Evolutionary conservation across 1,140 invertebrate species (phyloP).

Genomic region (Aphis gossypii): DNA sequence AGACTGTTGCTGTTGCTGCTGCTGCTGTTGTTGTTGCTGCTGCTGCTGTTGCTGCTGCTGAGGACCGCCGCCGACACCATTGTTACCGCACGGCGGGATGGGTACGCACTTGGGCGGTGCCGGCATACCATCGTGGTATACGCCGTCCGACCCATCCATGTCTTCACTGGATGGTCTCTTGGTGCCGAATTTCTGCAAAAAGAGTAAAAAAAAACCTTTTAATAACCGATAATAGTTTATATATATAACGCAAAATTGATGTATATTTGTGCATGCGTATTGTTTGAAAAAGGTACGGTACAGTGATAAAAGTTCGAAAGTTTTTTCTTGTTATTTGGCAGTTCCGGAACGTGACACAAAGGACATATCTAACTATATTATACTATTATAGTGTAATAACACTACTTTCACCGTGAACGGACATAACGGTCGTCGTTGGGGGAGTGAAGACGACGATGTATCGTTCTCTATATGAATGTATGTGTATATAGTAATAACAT

Average conservation of each 20-base stretch:
- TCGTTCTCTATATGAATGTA: not conserved
- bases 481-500: not conserved
- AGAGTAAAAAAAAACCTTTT: not conserved
- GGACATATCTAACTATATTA: not conserved
- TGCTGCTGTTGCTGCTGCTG: conserved; percentile 11
- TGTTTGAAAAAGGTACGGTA: not conserved
- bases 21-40: not conserved
- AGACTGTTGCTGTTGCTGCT: not conserved
- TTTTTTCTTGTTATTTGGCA: conserved; percentile 26
- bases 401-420: not conserved
- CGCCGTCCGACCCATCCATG: conserved; percentile 25
- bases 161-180: conserved; percentile 52
- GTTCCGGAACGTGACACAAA: conserved; percentile 39
- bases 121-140: conserved; percentile 46
- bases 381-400: not conserved
- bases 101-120: conserved; percentile 33
- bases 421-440: not conserved
- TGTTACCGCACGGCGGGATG: not conserved
- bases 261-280: not conserved
- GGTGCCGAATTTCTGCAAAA: conserved; percentile 44
- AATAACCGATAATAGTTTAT: not conserved
- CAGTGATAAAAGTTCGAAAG: conserved; percentile 1
- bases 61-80: not conserved
- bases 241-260: not conserved
- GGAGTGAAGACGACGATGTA: conserved; percentile 2